phyloP scores from a whole-genome alignment of 2,888 invertebrate genomes.

The Mesochorus sp. region DNA sequence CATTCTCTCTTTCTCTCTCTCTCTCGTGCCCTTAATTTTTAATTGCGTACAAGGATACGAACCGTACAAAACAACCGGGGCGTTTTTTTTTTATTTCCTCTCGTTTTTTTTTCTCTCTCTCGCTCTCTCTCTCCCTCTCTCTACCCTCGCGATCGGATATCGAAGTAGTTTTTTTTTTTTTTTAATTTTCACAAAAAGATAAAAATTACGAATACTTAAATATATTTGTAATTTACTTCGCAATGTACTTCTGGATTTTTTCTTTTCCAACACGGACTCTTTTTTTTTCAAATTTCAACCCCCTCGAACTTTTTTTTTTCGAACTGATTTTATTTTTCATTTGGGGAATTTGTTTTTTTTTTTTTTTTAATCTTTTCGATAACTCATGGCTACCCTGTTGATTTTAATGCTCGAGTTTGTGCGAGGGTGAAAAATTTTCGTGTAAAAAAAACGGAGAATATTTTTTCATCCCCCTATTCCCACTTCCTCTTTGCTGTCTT shows the following conservation, averaged over 20 bases:
- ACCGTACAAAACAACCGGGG: constrained; percentile 77
- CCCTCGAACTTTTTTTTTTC: too few species aligned
- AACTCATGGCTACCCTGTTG: constrained; percentile 32
- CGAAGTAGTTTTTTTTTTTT: neutral
- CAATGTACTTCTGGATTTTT: too few species aligned
- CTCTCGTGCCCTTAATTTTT: constrained; percentile 72
- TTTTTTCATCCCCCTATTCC: neutral
- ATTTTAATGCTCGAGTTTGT: constrained; percentile 3
- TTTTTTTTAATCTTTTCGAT: constrained; percentile 13
- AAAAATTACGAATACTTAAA: too few species aligned
- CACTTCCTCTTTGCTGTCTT: neutral
- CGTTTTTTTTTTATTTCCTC: constrained; percentile 51
- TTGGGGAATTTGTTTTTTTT: too few species aligned
- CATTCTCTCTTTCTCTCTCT: constrained; percentile 69
- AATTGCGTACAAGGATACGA: constrained; percentile 76
- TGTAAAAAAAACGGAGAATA: neutral
- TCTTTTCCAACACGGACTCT: too few species aligned
- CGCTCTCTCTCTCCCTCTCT: neutral
- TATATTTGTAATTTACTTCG: too few species aligned
- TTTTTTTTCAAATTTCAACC: too few species aligned
- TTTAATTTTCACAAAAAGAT: too few species aligned
- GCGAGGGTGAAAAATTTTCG: constrained; percentile 5
- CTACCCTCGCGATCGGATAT: neutral
- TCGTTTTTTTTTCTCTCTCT: constrained; percentile 43
- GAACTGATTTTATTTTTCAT: too few species aligned